These are phyloP conservation scores for Nudaria mundana DNA, from an alignment of 2,888 invertebrate genomes.

Conservation along the genomic window DNA sequence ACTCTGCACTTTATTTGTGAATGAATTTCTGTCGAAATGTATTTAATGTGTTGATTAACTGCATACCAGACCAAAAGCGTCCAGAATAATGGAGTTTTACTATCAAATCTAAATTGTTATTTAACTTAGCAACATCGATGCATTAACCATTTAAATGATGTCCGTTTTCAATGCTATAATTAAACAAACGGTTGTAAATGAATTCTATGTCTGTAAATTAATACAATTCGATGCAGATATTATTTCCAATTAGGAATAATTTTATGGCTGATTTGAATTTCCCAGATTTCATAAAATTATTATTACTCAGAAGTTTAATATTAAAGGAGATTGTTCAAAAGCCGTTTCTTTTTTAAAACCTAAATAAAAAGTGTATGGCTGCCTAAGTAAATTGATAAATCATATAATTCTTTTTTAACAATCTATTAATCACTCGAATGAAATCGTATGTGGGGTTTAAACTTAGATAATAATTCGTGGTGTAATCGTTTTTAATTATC, in stretches of 20 bases:
- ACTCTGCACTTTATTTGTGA: slow-evolving; percentile 35
- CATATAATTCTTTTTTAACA: too few species aligned
- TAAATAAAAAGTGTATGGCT: too few species aligned
- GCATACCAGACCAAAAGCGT: slow-evolving; percentile 38
- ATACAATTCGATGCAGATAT: slow-evolving; percentile 11
- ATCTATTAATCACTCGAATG: too few species aligned
- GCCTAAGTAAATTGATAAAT: too few species aligned
- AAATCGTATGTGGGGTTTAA: too few species aligned
- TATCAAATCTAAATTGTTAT: slow-evolving; percentile 47
- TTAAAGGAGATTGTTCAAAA: too few species aligned
- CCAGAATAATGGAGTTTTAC: slow-evolving; percentile 44
- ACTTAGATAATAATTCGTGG: too few species aligned
- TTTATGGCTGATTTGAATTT: slow-evolving; percentile 2
- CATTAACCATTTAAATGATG: slow-evolving; percentile 35
- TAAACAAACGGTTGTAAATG: slow-evolving; percentile 18
- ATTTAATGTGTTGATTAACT: slow-evolving; percentile 47
- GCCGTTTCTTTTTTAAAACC: too few species aligned
- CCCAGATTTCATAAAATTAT: too few species aligned
- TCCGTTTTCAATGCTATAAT: slow-evolving; percentile 28
- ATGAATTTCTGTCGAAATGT: slow-evolving; percentile 49
- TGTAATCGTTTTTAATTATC: too few species aligned
- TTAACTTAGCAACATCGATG: slow-evolving; percentile 41
- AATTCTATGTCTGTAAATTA: slow-evolving; percentile 22
- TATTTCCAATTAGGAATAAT: slow-evolving; percentile 8
- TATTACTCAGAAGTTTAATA: too few species aligned